Evolutionary conservation across 2,113 vertebrate genomes (phyloP).

Genomic region (mouse (Mus musculus)): GRCm39 chr16:95067501-95068000

Average conservation of each 20-base stretch:
- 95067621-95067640: background rate
- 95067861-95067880: background rate
- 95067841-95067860: too few relatives aligned
- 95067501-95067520: constrained; percentile 49
- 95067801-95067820: background rate
- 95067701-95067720: background rate
- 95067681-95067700: constrained; percentile 47
- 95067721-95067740: background rate
- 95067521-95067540: background rate
- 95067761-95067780: background rate
- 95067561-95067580: constrained; percentile 1
- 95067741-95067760: background rate
- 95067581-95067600: background rate
- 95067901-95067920: background rate
- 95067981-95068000: fast-evolving
- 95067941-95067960: background rate
- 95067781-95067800: background rate
- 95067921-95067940: background rate
- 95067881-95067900: background rate
- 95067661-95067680: constrained; percentile 7
- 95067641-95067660: background rate
- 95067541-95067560: background rate
- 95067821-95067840: background rate
- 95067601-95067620: fast-evolving
- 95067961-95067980: background rate